phyloP scores from a whole-genome alignment of 2,797 vertebrate species.

The Diplodus puntazzo region DNA sequence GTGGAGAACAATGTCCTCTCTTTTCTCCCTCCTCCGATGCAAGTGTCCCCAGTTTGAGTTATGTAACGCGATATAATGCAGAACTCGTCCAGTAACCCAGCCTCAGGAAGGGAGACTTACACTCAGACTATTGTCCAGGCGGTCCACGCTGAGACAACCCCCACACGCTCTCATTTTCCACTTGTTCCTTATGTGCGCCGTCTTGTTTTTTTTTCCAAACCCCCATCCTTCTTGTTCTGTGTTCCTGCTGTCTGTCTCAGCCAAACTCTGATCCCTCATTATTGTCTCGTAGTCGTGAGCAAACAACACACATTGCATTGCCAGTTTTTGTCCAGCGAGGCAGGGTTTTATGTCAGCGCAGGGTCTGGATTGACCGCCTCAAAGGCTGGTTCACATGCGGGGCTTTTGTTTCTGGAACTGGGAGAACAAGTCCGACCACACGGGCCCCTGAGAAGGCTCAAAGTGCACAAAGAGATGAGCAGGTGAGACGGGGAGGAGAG shows the following conservation, averaged over 20 bases:
- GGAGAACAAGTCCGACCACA: conserved; percentile 74
- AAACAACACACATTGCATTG: conserved; percentile 52
- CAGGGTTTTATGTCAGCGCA: conserved; percentile 34
- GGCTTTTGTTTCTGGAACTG: conserved; percentile 76
- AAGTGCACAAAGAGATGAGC: conserved; percentile 68
- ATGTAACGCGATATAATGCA: conserved; percentile 71
- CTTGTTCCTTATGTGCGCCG: conserved; percentile 44
- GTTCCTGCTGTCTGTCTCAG: conserved; percentile 38
- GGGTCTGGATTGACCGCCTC: conserved; percentile 51
- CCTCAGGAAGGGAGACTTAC: conserved; percentile 53
- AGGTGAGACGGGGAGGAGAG: conserved; percentile 35
- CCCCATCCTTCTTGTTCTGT: conserved; percentile 45
- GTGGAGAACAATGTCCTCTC: conserved; percentile 74
- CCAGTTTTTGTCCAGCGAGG: conserved; percentile 49
- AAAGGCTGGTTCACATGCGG: conserved; percentile 53
- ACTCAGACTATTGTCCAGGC: conserved; percentile 72
- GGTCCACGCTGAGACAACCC: conserved; percentile 52
- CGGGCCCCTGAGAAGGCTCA: conserved; percentile 39
- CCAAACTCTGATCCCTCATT: conserved; percentile 46
- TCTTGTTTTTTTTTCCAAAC: conserved; percentile 25
- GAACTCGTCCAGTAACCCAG: conserved; percentile 61
- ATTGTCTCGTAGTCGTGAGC: conserved; percentile 52
- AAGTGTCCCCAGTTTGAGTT: conserved; percentile 63
- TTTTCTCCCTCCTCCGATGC: conserved; percentile 58
- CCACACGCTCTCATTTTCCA: conserved; percentile 57